These are phyloP conservation scores for Pelusios castaneus DNA, from an alignment of 2,113 vertebrate species.

Conservation along the genomic window DNA sequence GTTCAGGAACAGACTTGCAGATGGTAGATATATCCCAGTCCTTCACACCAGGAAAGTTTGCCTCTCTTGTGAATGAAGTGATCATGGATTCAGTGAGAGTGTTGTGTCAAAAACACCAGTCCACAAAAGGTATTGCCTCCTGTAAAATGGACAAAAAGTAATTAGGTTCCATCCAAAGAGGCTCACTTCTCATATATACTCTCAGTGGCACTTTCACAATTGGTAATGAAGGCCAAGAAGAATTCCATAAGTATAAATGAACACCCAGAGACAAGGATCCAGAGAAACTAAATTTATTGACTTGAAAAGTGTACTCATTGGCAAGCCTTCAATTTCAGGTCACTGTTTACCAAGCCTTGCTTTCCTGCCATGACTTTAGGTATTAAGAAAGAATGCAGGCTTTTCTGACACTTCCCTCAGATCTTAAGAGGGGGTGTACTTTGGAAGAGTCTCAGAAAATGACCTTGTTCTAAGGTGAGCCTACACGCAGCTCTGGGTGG, in stretches of 20 bases:
- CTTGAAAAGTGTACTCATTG: no score
- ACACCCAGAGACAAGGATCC: no score
- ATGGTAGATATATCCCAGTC: neutral
- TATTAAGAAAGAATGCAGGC: no score
- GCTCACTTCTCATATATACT: neutral
- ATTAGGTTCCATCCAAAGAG: neutral
- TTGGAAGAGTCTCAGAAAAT: neutral
- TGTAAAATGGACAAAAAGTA: neutral
- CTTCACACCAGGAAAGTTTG: neutral
- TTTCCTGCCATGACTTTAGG: no score
- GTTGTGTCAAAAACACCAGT: neutral
- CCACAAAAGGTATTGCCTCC: neutral
- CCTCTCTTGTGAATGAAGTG: neutral
- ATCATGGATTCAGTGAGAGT: neutral
- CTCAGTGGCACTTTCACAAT: neutral
- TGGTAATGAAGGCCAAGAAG: neutral
- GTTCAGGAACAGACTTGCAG: neutral
- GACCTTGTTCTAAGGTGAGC: neutral
- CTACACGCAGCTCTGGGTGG: neutral
- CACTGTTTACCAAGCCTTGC: no score
- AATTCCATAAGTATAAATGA: no score
- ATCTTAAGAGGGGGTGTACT: no score
- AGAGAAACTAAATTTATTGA: no score
- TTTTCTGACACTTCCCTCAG: no score
- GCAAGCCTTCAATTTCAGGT: no score